phyloP scores from a whole-genome alignment of 2,113 vertebrate species.

The Trogon surrucura region DNA sequence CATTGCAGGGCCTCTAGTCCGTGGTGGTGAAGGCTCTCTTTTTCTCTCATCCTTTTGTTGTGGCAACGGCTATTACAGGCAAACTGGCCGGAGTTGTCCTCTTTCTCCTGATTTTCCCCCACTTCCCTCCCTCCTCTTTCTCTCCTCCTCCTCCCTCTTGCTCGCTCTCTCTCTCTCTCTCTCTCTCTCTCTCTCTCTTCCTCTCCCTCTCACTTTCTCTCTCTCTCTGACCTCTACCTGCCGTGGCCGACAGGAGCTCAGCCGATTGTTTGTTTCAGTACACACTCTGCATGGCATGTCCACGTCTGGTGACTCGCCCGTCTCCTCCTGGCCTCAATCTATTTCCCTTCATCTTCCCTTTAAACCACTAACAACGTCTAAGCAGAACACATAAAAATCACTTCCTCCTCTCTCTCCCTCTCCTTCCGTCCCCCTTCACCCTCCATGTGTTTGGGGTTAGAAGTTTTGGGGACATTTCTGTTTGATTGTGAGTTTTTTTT shows the following conservation, averaged over 20 bases:
- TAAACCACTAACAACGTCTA: conserved; percentile 70
- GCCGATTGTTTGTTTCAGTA: conserved; percentile 77
- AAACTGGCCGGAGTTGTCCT: conserved; percentile 87
- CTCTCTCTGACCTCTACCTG: conserved; percentile 47
- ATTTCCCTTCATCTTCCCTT: conserved; percentile 62
- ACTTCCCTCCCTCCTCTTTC: conserved; percentile 15
- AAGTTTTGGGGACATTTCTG: conserved; percentile 65
- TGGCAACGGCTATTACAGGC: conserved; percentile 82
- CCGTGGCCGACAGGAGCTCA: conserved; percentile 68
- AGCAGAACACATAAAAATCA: conserved; percentile 43
- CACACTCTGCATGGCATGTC: conserved; percentile 93
- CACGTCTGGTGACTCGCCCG: conserved; percentile 73
- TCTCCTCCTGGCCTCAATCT: conserved; percentile 47
- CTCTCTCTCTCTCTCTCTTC: conserved; percentile 1
- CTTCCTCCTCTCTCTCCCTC: conserved; percentile 13
- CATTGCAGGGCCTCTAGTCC: conserved; percentile 72
- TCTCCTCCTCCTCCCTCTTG: not conserved
- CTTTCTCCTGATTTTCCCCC: conserved; percentile 63
- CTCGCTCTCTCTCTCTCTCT: conserved; percentile 8
- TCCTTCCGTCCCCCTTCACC: conserved; percentile 42
- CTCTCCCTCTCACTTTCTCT: conserved; percentile 30
- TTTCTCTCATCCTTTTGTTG: conserved; percentile 70
- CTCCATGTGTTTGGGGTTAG: conserved; percentile 75
- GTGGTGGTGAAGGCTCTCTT: conserved; percentile 64
- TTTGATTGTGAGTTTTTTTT: conserved; percentile 37